phyloP scores from a whole-genome alignment of 2,888 invertebrate genomes.

The Drosophila putrida region DNA sequence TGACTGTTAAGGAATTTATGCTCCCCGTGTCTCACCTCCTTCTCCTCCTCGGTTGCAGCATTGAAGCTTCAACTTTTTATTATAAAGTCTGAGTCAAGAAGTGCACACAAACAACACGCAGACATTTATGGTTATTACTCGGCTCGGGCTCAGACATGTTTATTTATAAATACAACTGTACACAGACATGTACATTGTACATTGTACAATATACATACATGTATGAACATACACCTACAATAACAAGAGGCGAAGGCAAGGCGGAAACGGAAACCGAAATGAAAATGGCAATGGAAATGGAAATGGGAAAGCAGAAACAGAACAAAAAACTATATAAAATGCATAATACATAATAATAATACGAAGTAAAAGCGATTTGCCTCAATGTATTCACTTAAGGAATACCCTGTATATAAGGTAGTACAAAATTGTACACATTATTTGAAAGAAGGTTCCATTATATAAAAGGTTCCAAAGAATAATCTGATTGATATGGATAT shows the following conservation, averaged over 20 bases:
- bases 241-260: not conserved
- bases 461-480: no score
- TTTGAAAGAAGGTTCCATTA: no score
- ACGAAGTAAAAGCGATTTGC: conserved; percentile 5
- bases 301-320: conserved; percentile 15
- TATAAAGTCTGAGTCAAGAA: conserved; percentile 9
- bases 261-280: conserved; percentile 26
- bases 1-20: conserved; percentile 22
- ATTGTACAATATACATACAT: no score
- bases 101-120: conserved; percentile 26
- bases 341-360: conserved; percentile 20
- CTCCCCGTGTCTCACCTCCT: conserved; percentile 4
- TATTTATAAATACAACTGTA: conserved; percentile 55
- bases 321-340: conserved; percentile 27
- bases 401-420: conserved; percentile 11
- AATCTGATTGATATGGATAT: no score
- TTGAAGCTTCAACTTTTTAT: conserved; percentile 13
- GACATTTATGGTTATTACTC: conserved; percentile 53
- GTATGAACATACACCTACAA: conserved; percentile 13
- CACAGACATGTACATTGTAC: conserved; percentile 3
- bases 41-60: not conserved
- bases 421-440: no score
- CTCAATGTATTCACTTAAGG: not conserved
- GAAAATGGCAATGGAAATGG: conserved; percentile 23
- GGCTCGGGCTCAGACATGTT: conserved; percentile 60